Evolutionary conservation across 2,113 vertebrate genomes (phyloP).

Genomic region (Gorsachius goisagi): DNA sequence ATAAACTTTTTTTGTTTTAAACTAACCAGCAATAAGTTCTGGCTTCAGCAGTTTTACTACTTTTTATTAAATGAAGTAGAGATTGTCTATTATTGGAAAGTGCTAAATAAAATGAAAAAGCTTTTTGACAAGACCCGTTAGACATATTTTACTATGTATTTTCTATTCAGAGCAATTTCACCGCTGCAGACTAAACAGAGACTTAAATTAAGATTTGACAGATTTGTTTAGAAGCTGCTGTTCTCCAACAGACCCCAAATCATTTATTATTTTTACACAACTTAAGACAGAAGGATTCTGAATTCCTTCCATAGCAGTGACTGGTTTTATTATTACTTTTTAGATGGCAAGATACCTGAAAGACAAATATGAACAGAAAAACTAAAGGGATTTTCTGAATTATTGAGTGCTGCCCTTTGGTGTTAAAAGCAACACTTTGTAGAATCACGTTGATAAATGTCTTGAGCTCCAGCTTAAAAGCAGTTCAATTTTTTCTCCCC

Average conservation of each 20-base stretch:
- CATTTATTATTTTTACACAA: not conserved
- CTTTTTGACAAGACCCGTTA: not conserved
- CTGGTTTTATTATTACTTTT: not conserved
- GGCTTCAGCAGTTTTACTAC: not conserved
- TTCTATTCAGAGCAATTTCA: not conserved
- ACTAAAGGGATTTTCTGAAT: not conserved
- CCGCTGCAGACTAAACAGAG: conserved; percentile 8
- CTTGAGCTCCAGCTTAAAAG: not conserved
- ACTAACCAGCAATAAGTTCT: not conserved
- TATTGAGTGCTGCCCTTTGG: not conserved
- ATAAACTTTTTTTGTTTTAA: not conserved
- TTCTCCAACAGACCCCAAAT: not conserved
- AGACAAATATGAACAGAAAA: not conserved
- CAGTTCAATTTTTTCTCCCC: not conserved
- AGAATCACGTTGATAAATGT: not conserved
- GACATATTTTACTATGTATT: not conserved
- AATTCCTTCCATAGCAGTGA: not conserved
- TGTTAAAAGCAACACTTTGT: not conserved
- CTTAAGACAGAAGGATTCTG: not conserved
- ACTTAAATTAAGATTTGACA: not conserved
- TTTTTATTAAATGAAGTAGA: not conserved
- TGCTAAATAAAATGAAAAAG: not conserved
- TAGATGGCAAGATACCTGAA: not conserved
- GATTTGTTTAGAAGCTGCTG: not conserved
- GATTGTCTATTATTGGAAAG: not conserved